Evolutionary conservation across 2,797 vertebrate species (phyloP).

Genomic region (Myotis findleyi): DNA sequence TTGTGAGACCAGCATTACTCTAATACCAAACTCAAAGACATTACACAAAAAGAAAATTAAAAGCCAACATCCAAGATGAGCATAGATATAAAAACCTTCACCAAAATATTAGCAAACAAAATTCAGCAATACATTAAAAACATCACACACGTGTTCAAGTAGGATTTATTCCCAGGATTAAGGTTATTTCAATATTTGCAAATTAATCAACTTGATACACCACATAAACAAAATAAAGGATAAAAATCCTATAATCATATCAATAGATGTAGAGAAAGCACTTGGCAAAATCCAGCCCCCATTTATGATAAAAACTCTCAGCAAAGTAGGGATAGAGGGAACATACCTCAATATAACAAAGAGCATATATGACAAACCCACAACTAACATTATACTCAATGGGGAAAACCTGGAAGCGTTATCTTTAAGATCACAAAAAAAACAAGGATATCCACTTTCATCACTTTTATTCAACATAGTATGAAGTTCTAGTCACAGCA

Average conservation of each 20-base stretch:
- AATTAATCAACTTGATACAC: not conserved
- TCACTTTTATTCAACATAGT: not conserved
- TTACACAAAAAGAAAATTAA: not conserved
- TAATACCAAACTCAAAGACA: not conserved
- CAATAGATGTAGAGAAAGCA: not conserved
- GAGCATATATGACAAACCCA: not conserved
- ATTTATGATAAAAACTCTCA: not conserved
- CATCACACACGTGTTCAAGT: not conserved
- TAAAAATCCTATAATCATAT: not conserved
- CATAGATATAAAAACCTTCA: not conserved
- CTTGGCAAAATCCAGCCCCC: not conserved
- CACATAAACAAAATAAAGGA: not conserved
- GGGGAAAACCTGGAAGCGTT: not conserved
- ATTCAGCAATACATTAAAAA: not conserved
- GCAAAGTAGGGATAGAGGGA: not conserved
- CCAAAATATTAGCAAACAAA: not conserved
- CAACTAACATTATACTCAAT: not conserved
- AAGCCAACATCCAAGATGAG: not conserved
- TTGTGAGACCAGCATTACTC: not conserved
- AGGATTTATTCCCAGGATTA: not conserved
- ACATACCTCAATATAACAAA: not conserved
- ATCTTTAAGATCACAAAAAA: not conserved
- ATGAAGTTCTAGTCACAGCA: not conserved
- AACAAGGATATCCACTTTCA: not conserved
- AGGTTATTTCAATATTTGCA: not conserved